Evolutionary conservation across 2,113 vertebrate species (phyloP).

Genomic region (Pampusana beccarii): DNA sequence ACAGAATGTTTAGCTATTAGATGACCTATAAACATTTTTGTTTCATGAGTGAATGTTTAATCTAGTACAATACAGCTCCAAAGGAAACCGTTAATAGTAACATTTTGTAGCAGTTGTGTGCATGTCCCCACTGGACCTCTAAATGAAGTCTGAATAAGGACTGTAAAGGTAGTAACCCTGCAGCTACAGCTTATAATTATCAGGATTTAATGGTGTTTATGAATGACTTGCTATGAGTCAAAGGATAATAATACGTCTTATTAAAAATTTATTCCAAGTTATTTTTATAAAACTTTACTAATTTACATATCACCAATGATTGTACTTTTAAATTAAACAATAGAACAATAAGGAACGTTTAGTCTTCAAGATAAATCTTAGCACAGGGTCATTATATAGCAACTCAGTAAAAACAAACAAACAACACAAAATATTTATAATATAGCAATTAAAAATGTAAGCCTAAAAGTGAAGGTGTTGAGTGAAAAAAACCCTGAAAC

Average conservation of each 20-base stretch:
- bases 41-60: conserved; percentile 62
- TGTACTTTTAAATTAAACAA: conserved; percentile 52
- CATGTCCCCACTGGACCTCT: conserved; percentile 68
- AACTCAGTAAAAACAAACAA: conserved; percentile 26
- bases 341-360: conserved; percentile 34
- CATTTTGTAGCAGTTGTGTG: conserved; percentile 61
- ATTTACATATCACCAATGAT: conserved; percentile 56
- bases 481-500: background rate
- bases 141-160: conserved; percentile 65
- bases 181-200: conserved; percentile 72
- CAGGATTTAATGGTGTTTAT: conserved; percentile 73
- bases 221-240: conserved; percentile 72
- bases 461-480: background rate
- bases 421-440: background rate
- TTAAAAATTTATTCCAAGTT: conserved; percentile 73
- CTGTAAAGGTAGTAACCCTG: conserved; percentile 68
- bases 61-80: conserved; percentile 43
- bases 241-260: conserved; percentile 71
- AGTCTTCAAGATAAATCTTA: conserved; percentile 10
- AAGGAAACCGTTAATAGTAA: conserved; percentile 61
- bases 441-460: conserved; percentile 1
- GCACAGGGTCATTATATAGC: conserved; percentile 12
- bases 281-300: conserved; percentile 70
- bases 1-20: conserved; percentile 16
- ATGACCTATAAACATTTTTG: conserved; percentile 50